Percentiles rank a stretch among this genome's conserved stretches.
Conservation (phyloP, 2,888 invertebrate genomes). For the Dendrolimus houi region DNA sequence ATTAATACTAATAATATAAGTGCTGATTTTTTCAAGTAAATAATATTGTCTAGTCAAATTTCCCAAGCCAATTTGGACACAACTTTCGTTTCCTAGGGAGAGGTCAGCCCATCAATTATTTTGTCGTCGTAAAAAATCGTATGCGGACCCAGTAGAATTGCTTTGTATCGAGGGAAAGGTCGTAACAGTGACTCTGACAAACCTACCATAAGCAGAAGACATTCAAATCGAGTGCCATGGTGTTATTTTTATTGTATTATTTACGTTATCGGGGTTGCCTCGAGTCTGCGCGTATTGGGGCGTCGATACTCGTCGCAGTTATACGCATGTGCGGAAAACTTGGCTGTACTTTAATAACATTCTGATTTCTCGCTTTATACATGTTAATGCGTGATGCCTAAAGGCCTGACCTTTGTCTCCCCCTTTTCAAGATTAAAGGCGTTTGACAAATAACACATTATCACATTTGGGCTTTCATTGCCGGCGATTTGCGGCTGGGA, state of each 20-base stretch:
- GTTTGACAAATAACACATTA: conserved; percentile 27
- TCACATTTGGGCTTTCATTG: conserved; percentile 12
- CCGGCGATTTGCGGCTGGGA: not conserved
- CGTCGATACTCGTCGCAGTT: conserved; percentile 46
- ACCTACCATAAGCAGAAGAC: conserved; percentile 30
- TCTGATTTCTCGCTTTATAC: conserved; percentile 65
- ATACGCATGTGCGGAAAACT: conserved; percentile 65
- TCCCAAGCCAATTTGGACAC: conserved; percentile 27
- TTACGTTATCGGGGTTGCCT: conserved; percentile 44
- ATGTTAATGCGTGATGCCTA: conserved; percentile 59
- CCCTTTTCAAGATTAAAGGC: conserved; percentile 26
- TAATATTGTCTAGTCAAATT: no score
- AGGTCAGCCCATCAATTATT: conserved; percentile 36
- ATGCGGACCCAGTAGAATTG: conserved; percentile 20
- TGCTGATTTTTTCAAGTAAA: no score
- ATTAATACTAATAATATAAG: no score
- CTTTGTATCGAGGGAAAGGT: conserved; percentile 19
- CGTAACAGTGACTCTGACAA: conserved; percentile 23
- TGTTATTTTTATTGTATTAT: conserved; percentile 70
- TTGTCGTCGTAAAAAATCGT: conserved; percentile 29
- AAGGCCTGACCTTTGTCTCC: conserved; percentile 38
- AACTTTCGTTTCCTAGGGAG: conserved; percentile 18
- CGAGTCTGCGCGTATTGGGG: conserved; percentile 52
- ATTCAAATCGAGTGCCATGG: conserved; percentile 56
- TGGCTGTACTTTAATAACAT: conserved; percentile 48